Evolutionary conservation across 2,113 vertebrate species (phyloP), one percentile per base, ranked within the genome.

Genomic region (Chrysochloris asiatica): DNA sequence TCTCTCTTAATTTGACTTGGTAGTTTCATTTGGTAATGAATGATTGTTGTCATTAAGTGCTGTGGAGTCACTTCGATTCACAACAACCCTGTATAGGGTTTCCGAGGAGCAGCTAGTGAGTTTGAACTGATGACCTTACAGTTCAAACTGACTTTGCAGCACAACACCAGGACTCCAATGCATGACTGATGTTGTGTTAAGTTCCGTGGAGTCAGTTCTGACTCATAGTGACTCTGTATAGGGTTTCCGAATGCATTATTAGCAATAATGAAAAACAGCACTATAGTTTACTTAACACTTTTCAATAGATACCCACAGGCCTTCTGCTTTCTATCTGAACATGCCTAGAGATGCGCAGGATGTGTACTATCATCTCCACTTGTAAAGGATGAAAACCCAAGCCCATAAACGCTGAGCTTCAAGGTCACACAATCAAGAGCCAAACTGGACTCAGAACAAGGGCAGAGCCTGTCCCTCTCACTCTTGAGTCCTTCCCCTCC

Each of bases 331-430:
- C 56, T 91, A n/a, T 22, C 63, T 63, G 13, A 16, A 43, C 1
- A 1, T 43, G 65, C 83, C 77, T 77, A 50, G 82, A 93, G 28
- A 9, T 6, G 52, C 22, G 22, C 72, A 86, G 45, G 26, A 48
- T 48, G 79, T 79, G 33, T 11, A 84, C 22, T 81, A 72, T 72
- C 73, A 52, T 52, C 56, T 71, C 38, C 9, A 75, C 72, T 63
- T 87, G 82, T 52, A 88, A 94, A 93, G 50, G 24, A 79, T 88
- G 21, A n/a, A 81, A 92, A 83, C 28, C 12, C 1, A 88, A 83
- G 56, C 22, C 50, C 54, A 38, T 19, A 28, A 89, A 92, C 36
- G 45, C n/a, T 47, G 26, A 45, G 54, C 38, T 82, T 83, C 79
- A 59, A 52, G 77, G 71, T 86, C 89, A 88, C 48, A 54, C 24